Conservation (phyloP, 2,113 vertebrate species). For the Hypocryptadius cinnamomeus region DNA sequence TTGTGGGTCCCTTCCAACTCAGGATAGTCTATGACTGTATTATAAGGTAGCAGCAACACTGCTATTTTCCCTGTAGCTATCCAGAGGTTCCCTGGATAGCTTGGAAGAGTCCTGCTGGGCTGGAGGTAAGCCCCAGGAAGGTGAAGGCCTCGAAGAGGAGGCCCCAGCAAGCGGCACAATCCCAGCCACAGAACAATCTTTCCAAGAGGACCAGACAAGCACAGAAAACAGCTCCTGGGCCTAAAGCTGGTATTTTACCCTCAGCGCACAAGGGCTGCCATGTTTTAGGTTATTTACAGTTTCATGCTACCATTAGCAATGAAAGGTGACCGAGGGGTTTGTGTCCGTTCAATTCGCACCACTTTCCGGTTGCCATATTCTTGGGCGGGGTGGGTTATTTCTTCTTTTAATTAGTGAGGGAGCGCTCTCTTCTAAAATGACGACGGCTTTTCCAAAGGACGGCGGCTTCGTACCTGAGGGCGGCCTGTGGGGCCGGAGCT, state of each 20-base stretch:
- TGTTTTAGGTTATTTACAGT: background rate
- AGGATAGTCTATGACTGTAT: background rate
- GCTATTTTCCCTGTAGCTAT: background rate
- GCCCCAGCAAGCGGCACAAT: rapidly evolving
- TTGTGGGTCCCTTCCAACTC: background rate
- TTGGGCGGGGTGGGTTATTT: background rate
- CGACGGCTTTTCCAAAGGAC: rapidly evolving
- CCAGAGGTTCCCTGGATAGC: background rate
- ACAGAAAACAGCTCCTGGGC: background rate
- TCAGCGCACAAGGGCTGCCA: too few relatives aligned
- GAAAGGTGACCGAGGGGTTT: background rate
- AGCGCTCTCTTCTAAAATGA: rapidly evolving
- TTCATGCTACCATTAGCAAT: rapidly evolving
- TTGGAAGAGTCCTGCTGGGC: background rate
- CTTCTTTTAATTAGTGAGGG: too few relatives aligned
- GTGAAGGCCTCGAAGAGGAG: background rate
- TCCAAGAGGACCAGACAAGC: background rate
- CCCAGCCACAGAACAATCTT: background rate
- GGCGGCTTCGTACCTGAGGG: rapidly evolving
- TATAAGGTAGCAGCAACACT: background rate
- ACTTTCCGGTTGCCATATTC: background rate
- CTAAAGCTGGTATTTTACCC: background rate
- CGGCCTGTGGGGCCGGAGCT: rapidly evolving
- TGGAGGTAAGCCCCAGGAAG: background rate
- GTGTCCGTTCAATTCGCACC: rapidly evolving